Conservation (phyloP, 2,113 vertebrate genomes). For the Proterorhinus semilunaris region DNA sequence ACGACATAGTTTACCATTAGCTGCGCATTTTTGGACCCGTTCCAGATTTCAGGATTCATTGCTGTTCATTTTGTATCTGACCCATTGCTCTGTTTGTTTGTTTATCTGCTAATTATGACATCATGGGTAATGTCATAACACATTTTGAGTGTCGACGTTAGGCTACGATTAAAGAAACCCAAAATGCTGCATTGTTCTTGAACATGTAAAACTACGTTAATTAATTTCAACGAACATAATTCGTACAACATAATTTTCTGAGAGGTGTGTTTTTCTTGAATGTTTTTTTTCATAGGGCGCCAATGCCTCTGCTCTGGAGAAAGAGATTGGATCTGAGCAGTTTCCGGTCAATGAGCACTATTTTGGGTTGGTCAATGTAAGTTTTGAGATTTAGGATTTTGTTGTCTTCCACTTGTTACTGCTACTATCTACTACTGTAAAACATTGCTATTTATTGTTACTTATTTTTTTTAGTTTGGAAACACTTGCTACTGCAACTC, state of each 20-base stretch:
- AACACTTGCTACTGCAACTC: constrained; percentile 99
- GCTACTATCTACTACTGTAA: neutral
- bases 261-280: neutral
- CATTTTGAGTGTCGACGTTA: too few species aligned
- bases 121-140: neutral
- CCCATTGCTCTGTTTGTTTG: neutral
- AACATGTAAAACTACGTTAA: neutral
- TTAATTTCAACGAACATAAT: neutral
- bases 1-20: constrained; percentile 63
- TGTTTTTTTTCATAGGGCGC: constrained; percentile 82
- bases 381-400: constrained; percentile 48
- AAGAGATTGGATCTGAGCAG: constrained; percentile 99
- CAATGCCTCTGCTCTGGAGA: constrained; percentile 99
- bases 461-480: constrained; percentile 81
- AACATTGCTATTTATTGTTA: neutral
- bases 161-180: too few species aligned
- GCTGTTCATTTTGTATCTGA: constrained; percentile 4
- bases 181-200: neutral
- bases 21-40: constrained; percentile 51
- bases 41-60: constrained; percentile 33
- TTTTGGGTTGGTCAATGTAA: constrained; percentile 98
- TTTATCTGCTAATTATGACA: neutral
- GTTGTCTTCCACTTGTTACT: neutral
- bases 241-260: neutral
- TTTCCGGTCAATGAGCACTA: constrained; percentile 99